These are phyloP conservation scores for Erynnis tages DNA, from an alignment of 2,888 invertebrate genomes.

Conservation along the genomic window DNA sequence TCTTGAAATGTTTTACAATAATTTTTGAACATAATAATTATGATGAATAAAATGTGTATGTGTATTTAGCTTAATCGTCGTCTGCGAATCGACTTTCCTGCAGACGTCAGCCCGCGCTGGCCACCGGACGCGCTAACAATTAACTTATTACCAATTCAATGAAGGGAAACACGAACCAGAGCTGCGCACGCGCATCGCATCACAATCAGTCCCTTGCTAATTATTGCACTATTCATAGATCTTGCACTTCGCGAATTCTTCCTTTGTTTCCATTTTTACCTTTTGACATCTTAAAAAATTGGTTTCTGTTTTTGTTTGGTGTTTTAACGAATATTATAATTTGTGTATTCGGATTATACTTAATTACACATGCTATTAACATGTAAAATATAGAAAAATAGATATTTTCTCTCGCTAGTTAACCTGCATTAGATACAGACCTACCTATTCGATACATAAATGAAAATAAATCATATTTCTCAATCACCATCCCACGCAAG, in stretches of 20 bases:
- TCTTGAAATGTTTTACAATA: too few relatives aligned
- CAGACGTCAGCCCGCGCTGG: constrained; percentile 19
- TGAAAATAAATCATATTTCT: too few relatives aligned
- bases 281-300: too few relatives aligned
- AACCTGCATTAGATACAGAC: too few relatives aligned
- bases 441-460: too few relatives aligned
- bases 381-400: too few relatives aligned
- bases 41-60: not conserved
- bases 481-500: too few relatives aligned
- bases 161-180: constrained; percentile 55
- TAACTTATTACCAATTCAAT: constrained; percentile 72
- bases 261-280: not conserved
- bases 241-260: not conserved
- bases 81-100: constrained; percentile 30
- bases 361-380: too few relatives aligned
- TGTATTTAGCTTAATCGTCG: not conserved
- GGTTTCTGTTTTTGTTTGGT: too few relatives aligned
- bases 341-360: too few relatives aligned
- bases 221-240: constrained; percentile 21
- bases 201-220: constrained; percentile 32
- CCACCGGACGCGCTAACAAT: constrained; percentile 55
- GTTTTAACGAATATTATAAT: too few relatives aligned
- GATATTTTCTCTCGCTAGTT: too few relatives aligned
- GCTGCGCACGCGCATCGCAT: constrained; percentile 46
- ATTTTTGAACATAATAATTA: not conserved